Evolutionary conservation across 2,113 vertebrate genomes (phyloP).

Genomic region (Penelope pileata): DNA sequence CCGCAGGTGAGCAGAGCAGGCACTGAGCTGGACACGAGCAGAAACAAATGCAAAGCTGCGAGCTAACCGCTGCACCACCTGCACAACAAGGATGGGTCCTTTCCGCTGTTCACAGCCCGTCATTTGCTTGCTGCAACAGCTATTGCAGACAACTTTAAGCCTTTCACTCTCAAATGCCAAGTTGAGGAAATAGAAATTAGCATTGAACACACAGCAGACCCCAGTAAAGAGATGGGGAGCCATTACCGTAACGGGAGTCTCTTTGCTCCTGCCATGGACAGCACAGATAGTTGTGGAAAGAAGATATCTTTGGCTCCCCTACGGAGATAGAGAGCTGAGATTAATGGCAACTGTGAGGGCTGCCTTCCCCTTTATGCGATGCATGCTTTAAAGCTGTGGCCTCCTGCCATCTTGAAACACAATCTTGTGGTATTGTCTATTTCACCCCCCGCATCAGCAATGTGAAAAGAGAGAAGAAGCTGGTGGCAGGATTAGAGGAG

Average conservation of each 20-base stretch:
- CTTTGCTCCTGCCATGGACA: neutral
- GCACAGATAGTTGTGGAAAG: constrained; percentile 32
- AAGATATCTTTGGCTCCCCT: constrained; percentile 54
- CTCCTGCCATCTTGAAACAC: constrained; percentile 66
- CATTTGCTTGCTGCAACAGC: neutral
- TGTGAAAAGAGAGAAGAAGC: constrained; percentile 66
- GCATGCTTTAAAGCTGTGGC: constrained; percentile 52
- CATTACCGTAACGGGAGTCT: constrained; percentile 2
- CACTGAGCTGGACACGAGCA: neutral
- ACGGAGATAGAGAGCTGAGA: constrained; percentile 51
- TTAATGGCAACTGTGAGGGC: constrained; percentile 53
- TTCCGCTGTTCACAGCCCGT: neutral
- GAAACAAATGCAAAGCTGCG: neutral
- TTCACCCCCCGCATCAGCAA: constrained; percentile 47
- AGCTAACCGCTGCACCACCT: neutral
- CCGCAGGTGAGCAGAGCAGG: neutral
- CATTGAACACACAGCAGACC: neutral
- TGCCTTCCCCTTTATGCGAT: constrained; percentile 29
- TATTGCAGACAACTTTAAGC: neutral
- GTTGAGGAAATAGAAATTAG: constrained; percentile 50
- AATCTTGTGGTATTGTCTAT: constrained; percentile 50
- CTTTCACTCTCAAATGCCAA: constrained; percentile 25
- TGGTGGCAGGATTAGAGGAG: constrained; percentile 63
- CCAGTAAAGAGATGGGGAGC: neutral
- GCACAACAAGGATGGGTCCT: neutral